These are phyloP conservation scores for Enteromius anoplus DNA, from an alignment of 2,797 vertebrate genomes.

Conservation along the genomic window DNA sequence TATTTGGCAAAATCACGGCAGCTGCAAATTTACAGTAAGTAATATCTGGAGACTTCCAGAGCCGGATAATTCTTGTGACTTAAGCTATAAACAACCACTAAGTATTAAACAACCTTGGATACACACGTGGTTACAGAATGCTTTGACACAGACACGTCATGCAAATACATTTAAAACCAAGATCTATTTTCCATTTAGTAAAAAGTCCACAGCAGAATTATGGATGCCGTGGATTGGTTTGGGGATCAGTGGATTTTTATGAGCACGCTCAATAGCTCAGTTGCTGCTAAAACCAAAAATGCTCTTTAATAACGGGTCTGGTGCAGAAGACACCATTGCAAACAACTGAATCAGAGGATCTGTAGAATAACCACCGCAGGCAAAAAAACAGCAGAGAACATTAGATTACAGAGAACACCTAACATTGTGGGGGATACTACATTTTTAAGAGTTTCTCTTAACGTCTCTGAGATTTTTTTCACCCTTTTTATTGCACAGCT, in stretches of 20 bases:
- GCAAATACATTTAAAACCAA: neutral
- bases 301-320: neutral
- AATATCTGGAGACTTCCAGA: neutral
- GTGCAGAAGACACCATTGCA: neutral
- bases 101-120: neutral
- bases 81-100: neutral
- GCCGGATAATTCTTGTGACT: neutral
- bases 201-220: neutral
- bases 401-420: conserved; percentile 15
- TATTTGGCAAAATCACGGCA: too few species aligned
- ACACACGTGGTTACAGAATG: neutral
- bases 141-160: neutral
- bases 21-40: neutral
- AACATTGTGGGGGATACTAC: neutral
- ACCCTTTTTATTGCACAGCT: neutral
- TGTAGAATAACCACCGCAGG: conserved; percentile 9
- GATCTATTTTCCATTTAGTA: neutral
- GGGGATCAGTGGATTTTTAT: neutral
- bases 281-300: neutral
- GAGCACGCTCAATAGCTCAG: too few species aligned
- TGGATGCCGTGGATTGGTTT: neutral
- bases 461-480: neutral
- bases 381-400: neutral
- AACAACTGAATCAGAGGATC: conserved; percentile 23
- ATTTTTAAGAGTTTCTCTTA: neutral